Evolutionary conservation across 1,140 invertebrate genomes (phyloP).

Genomic region (Drosophila yakuba): DNA sequence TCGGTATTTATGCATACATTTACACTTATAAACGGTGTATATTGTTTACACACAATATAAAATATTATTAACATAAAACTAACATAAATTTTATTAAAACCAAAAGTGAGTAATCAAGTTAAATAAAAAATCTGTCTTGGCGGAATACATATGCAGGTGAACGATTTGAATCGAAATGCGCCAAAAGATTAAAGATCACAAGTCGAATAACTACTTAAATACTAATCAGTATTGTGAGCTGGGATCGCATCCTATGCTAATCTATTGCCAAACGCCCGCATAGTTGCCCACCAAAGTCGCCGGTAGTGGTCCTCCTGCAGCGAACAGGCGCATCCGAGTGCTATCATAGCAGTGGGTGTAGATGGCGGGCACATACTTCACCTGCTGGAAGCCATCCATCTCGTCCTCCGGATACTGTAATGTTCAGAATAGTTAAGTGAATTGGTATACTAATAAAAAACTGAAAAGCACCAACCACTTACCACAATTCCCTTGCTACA

Average conservation of each 20-base stretch:
- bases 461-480: constrained; percentile 67
- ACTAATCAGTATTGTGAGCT: constrained; percentile 66
- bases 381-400: constrained; percentile 92
- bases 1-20: constrained; percentile 58
- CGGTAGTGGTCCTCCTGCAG: constrained; percentile 96
- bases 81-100: constrained; percentile 42
- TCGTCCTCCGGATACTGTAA: constrained; percentile 93
- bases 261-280: constrained; percentile 88
- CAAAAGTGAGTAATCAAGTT: constrained; percentile 9
- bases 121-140: constrained; percentile 35
- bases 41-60: constrained; percentile 38
- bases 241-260: constrained; percentile 29
- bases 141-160: constrained; percentile 38
- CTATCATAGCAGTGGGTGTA: constrained; percentile 98
- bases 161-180: constrained; percentile 1
- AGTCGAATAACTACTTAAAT: constrained; percentile 40
- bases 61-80: constrained; percentile 46
- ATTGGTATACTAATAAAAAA: neutral
- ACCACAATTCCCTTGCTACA: constrained; percentile 96
- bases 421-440: no score
- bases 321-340: constrained; percentile 95
- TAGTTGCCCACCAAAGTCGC: constrained; percentile 95
- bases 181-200: constrained; percentile 30
- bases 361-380: constrained; percentile 95
- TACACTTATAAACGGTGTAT: constrained; percentile 56